Evolutionary conservation across 2,888 invertebrate species (phyloP).

Genomic region (Spodoptera exigua): DNA sequence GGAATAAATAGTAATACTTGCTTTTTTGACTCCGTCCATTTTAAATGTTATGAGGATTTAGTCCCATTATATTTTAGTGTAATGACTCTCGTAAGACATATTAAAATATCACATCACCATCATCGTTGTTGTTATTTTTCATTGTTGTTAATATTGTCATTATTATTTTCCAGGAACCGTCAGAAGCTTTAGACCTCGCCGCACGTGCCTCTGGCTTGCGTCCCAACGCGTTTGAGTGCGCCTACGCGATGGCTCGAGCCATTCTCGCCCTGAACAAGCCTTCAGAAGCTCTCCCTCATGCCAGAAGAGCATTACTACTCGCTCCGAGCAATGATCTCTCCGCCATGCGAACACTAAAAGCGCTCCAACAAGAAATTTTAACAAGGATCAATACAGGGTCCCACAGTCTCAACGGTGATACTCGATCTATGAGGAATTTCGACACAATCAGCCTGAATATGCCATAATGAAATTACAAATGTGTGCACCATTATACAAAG

Average conservation of each 20-base stretch:
- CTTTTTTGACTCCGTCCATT: no score
- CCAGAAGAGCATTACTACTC: slow-evolving; percentile 93
- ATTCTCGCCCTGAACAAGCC: slow-evolving; percentile 93
- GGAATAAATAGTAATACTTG: no score
- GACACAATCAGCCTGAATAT: slow-evolving; percentile 87
- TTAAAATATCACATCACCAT: no score
- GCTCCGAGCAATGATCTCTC: slow-evolving; percentile 93
- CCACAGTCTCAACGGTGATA: slow-evolving; percentile 79
- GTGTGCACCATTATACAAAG: slow-evolving; percentile 8
- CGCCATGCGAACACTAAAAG: slow-evolving; percentile 92
- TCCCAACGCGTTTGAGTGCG: slow-evolving; percentile 97
- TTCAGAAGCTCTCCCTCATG: slow-evolving; percentile 94
- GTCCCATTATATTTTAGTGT: no score
- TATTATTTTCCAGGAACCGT: slow-evolving; percentile 91
- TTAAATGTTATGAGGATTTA: no score
- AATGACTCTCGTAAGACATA: no score
- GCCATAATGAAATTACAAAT: slow-evolving; percentile 68
- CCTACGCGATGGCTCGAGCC: slow-evolving; percentile 96
- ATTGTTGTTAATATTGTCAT: no score
- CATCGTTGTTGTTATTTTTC: no score
- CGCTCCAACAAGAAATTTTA: slow-evolving; percentile 93
- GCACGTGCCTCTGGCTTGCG: slow-evolving; percentile 95
- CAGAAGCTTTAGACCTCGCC: slow-evolving; percentile 96
- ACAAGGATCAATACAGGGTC: slow-evolving; percentile 86
- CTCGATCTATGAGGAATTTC: slow-evolving; percentile 81